Evolutionary conservation across 2,797 vertebrate genomes (phyloP).

Genomic region (Sebastes variabilis): DNA sequence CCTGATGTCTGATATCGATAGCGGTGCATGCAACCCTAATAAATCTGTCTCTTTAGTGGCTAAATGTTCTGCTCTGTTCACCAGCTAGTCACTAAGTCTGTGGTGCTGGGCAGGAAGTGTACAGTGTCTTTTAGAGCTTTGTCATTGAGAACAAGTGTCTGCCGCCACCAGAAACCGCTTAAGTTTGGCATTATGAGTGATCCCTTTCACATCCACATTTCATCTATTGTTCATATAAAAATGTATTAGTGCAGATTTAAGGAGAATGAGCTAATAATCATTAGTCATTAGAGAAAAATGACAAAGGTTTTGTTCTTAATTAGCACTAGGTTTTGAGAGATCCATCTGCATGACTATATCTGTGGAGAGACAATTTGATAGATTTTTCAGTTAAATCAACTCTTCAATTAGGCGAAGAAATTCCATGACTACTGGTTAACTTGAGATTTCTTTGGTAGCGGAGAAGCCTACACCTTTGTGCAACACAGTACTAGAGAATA

Average conservation of each 20-base stretch:
- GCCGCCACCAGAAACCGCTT: neutral
- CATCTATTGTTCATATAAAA: neutral
- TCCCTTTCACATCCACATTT: neutral
- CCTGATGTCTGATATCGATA: too few relatives aligned
- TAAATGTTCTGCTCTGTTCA: neutral
- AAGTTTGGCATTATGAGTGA: neutral
- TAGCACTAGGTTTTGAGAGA: neutral
- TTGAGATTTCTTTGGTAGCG: neutral
- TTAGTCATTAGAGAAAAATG: slow-evolving; percentile 4
- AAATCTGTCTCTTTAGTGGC: neutral
- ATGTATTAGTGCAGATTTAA: neutral
- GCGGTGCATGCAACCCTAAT: neutral
- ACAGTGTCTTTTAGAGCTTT: neutral
- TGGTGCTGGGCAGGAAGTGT: neutral
- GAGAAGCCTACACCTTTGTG: neutral
- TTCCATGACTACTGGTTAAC: neutral
- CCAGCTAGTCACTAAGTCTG: neutral
- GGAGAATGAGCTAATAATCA: neutral
- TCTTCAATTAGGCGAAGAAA: neutral
- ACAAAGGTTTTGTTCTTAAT: neutral
- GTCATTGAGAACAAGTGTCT: neutral
- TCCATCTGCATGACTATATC: neutral
- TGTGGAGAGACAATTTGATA: neutral
- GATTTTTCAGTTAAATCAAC: neutral
- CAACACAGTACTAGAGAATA: neutral